Evolutionary conservation across 2,113 vertebrate species (phyloP).

Genomic region (Sprattus sprattus): DNA sequence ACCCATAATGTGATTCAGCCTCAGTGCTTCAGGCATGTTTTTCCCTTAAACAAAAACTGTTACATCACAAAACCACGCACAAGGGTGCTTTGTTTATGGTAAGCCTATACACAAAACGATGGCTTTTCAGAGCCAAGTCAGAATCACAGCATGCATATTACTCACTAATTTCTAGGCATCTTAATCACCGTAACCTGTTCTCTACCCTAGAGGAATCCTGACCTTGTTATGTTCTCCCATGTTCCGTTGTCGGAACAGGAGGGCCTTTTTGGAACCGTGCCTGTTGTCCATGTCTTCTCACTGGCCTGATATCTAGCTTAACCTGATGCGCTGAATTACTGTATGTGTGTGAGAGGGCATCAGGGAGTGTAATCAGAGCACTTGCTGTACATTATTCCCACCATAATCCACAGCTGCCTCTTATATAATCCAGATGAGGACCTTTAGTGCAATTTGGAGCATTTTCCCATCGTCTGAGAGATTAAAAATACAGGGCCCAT

Average conservation of each 20-base stretch:
- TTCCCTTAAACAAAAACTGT: not conserved
- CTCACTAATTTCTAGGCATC: not conserved
- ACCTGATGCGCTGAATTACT: slow-evolving; percentile 14
- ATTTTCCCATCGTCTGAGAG: slow-evolving; percentile 28
- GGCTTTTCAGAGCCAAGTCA: not conserved
- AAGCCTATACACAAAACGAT: not conserved
- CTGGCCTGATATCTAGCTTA: slow-evolving; percentile 12
- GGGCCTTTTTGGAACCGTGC: not conserved
- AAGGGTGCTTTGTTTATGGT: not conserved
- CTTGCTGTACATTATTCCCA: slow-evolving; percentile 22
- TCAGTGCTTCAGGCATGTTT: not conserved
- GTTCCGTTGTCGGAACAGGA: not conserved
- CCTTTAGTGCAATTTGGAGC: slow-evolving; percentile 31
- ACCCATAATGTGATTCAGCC: not conserved
- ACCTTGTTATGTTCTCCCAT: not conserved
- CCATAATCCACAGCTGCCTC: slow-evolving; percentile 35
- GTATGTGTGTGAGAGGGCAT: not conserved
- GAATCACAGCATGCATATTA: not conserved
- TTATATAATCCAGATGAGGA: slow-evolving; percentile 29
- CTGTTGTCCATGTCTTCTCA: slow-evolving; percentile 11
- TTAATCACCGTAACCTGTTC: not conserved
- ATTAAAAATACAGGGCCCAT: slow-evolving; percentile 28
- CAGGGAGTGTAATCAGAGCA: not conserved
- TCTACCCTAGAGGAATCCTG: not conserved
- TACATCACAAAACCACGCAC: not conserved